Evolutionary conservation across 2,113 vertebrate genomes (phyloP).

Genomic region (Xenopus tropicalis): UCB_Xtro_10.0 CM004449.2:47924001-47924500

Average conservation of each 20-base stretch:
- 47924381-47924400: slow-evolving; percentile 5
- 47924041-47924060: background rate
- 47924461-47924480: background rate
- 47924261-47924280: slow-evolving; percentile 34
- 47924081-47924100: background rate
- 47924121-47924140: slow-evolving; percentile 9
- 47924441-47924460: background rate
- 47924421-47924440: background rate
- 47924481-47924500: no score
- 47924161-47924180: slow-evolving; percentile 29
- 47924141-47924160: slow-evolving; percentile 17
- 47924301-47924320: slow-evolving; percentile 47
- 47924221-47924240: slow-evolving; percentile 15
- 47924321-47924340: slow-evolving; percentile 26
- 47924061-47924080: slow-evolving; percentile 13
- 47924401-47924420: slow-evolving; percentile 5
- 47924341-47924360: slow-evolving; percentile 16
- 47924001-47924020: background rate
- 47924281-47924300: slow-evolving; percentile 29
- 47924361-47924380: background rate
- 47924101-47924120: background rate
- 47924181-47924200: background rate
- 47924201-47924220: slow-evolving; percentile 43
- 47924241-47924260: slow-evolving; percentile 40
- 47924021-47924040: background rate